A percentile compares a stretch with the other conserved stretches of the same genome.
phyloP scores from a whole-genome alignment of 1,140 invertebrate species.

The Drosophila nikananu region DNA sequence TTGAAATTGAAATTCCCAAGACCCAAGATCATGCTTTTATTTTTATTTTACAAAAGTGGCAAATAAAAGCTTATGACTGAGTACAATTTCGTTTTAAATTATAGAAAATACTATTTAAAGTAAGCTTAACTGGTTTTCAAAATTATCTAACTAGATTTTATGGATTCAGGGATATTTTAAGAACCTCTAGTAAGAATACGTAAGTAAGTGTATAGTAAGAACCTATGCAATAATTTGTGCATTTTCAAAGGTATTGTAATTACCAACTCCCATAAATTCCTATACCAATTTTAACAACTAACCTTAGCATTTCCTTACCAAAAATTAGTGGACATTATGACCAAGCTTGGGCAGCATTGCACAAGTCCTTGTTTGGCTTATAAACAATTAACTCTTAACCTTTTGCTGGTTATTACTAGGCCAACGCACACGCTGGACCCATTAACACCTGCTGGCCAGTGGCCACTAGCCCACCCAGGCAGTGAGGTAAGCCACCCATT shows the following conservation, averaged over 20 bases:
- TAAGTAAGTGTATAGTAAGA: no score
- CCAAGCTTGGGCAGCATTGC: not conserved
- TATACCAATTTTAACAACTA: not conserved
- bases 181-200: not conserved
- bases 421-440: conserved; percentile 1
- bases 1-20: no score
- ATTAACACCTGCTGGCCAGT: conserved; percentile 11
- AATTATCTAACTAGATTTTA: not conserved
- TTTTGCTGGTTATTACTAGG: not conserved
- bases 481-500: not conserved
- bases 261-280: not conserved
- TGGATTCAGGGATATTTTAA: not conserved
- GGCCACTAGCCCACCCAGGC: conserved; percentile 5
- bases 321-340: not conserved
- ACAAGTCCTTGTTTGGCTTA: not conserved
- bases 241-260: not conserved
- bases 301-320: not conserved
- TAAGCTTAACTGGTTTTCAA: no score
- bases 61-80: no score
- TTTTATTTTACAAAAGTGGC: no score
- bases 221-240: not conserved
- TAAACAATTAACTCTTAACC: conserved; percentile 2
- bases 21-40: no score
- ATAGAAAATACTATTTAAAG: no score
- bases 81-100: no score